phyloP scores from a whole-genome alignment of 2,113 vertebrate species.

The Poecilia latipinna region DNA sequence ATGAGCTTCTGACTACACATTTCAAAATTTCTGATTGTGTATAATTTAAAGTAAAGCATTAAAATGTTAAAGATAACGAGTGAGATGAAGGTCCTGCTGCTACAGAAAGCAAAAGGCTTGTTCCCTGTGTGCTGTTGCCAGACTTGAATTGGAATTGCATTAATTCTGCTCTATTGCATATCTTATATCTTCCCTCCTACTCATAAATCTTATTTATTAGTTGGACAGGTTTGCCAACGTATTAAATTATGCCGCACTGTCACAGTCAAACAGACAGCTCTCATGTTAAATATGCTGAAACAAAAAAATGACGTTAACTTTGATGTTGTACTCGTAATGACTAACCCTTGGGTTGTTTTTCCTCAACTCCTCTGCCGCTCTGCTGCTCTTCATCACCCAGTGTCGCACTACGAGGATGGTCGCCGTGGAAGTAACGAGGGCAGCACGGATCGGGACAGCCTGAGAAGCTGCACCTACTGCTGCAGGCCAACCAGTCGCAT shows the following conservation, averaged over 20 bases:
- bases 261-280: neutral
- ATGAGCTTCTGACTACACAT: too few species aligned
- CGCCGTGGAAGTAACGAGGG: conserved; percentile 78
- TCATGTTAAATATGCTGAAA: neutral
- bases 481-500: conserved; percentile 83
- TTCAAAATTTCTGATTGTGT: too few species aligned
- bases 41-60: too few species aligned
- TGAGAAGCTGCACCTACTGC: conserved; percentile 84
- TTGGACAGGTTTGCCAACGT: neutral
- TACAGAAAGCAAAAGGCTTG: too few species aligned
- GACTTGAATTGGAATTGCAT: too few species aligned
- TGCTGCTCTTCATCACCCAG: conserved; percentile 56
- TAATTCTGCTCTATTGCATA: too few species aligned
- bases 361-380: neutral
- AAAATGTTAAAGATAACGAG: too few species aligned
- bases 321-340: neutral
- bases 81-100: too few species aligned
- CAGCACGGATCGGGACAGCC: conserved; percentile 78
- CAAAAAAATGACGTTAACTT: neutral
- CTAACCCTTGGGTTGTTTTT: neutral
- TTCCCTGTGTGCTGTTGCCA: too few species aligned
- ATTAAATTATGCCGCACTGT: neutral
- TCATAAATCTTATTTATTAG: too few species aligned
- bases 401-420: conserved; percentile 77
- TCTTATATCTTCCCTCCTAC: too few species aligned